Conservation (phyloP, 2,113 vertebrate species). For the Uria aalge region DNA sequence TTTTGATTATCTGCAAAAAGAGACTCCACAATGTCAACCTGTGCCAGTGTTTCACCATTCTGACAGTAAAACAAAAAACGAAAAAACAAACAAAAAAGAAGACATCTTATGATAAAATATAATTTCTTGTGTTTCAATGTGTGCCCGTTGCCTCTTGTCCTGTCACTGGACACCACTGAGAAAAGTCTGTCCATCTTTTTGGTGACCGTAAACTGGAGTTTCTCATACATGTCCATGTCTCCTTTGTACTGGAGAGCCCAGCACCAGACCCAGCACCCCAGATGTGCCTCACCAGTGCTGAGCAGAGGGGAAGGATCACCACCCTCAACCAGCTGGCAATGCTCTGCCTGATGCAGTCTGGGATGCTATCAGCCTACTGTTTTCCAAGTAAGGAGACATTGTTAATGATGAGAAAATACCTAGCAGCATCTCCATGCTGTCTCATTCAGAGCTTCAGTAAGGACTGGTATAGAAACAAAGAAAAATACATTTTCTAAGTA, state of each 20-base stretch:
- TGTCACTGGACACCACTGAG: not conserved
- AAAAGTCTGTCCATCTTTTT: not conserved
- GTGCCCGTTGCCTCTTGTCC: not conserved
- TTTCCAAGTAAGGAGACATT: not conserved
- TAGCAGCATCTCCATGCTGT: not conserved
- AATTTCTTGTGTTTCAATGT: not conserved
- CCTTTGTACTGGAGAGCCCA: not conserved
- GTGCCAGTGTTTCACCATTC: not conserved
- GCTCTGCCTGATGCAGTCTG: not conserved
- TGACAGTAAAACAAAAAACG: not conserved
- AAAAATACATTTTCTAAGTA: not conserved
- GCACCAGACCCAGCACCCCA: not conserved
- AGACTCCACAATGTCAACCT: not conserved
- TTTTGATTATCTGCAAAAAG: not conserved
- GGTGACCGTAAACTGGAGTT: not conserved
- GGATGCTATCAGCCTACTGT: not conserved
- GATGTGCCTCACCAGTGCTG: not conserved
- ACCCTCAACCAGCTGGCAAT: not conserved
- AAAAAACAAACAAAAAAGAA: not conserved
- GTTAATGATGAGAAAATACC: not conserved
- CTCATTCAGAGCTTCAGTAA: not conserved
- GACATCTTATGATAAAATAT: not conserved
- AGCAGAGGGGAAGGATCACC: not conserved
- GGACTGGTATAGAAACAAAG: not conserved
- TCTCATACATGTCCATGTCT: too few relatives aligned